These are phyloP conservation scores for Hippotragus niger DNA, from an alignment of 2,113 vertebrate genomes.

Conservation along the genomic window DNA sequence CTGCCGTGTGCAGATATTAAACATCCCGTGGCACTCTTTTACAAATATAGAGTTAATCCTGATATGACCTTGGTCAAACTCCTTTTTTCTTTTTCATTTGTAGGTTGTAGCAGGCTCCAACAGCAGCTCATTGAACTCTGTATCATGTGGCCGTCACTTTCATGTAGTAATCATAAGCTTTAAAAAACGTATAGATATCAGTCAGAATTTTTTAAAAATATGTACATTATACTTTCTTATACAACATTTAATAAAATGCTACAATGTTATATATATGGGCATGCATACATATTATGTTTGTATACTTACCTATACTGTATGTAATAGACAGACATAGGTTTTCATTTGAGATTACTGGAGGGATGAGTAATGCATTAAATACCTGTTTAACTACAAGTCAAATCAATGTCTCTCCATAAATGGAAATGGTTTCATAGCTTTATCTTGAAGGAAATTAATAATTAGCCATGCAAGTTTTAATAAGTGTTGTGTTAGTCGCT, in stretches of 20 bases:
- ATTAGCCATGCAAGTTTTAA: not conserved
- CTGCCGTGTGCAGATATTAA: slow-evolving; percentile 17
- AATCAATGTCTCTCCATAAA: not conserved
- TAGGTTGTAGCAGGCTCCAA: not conserved
- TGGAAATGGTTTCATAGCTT: not conserved
- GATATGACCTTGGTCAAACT: slow-evolving; percentile 26
- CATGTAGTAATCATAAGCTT: not conserved
- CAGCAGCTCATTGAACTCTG: not conserved
- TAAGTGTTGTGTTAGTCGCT: not conserved
- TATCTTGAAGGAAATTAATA: not conserved
- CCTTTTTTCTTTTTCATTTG: not conserved
- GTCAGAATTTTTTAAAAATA: not conserved
- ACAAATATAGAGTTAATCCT: slow-evolving; percentile 38
- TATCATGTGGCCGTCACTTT: not conserved
- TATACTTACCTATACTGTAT: not conserved
- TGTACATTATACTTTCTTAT: not conserved
- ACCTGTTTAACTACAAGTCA: not conserved
- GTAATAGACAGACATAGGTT: not conserved
- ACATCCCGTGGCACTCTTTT: not conserved
- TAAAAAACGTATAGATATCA: not conserved
- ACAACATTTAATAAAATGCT: not conserved
- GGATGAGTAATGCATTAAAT: not conserved
- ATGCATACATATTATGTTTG: not conserved
- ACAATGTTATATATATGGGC: not conserved
- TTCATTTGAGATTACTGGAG: not conserved